phyloP scores from a whole-genome alignment of 2,797 vertebrate genomes.

The Helostoma temminkii region DNA sequence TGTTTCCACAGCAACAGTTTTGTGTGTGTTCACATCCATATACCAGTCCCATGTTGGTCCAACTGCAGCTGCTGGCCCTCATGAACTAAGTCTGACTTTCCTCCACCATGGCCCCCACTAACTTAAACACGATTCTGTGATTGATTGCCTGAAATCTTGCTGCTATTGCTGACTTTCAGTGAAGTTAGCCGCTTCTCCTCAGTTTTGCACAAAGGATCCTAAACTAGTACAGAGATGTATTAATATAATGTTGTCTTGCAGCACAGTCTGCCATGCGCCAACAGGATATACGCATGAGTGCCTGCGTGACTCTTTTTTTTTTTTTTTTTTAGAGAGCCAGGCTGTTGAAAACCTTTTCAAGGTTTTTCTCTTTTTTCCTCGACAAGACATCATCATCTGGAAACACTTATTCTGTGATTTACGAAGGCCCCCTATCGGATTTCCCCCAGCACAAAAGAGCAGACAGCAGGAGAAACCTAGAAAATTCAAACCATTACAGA shows the following conservation, averaged over 20 bases:
- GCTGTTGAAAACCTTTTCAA: constrained; percentile 71
- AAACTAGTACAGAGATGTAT: constrained; percentile 31
- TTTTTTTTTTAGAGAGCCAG: constrained; percentile 56
- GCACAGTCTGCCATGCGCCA: constrained; percentile 58
- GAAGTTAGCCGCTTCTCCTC: constrained; percentile 36
- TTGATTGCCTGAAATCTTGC: constrained; percentile 66
- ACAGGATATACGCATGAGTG: constrained; percentile 73
- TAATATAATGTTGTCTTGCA: constrained; percentile 52
- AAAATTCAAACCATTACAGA: constrained; percentile 71
- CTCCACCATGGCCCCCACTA: constrained; percentile 47
- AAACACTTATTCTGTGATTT: constrained; percentile 86
- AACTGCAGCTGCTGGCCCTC: constrained; percentile 66
- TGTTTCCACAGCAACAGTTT: constrained; percentile 82
- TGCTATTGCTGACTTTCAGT: constrained; percentile 57
- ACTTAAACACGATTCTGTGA: constrained; percentile 70
- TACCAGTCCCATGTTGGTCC: constrained; percentile 32
- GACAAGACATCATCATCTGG: constrained; percentile 84
- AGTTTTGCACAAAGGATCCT: constrained; percentile 34
- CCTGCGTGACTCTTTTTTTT: constrained; percentile 41
- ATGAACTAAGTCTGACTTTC: constrained; percentile 29
- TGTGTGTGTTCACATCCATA: constrained; percentile 44
- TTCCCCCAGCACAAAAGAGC: constrained; percentile 81
- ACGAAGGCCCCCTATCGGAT: constrained; percentile 82
- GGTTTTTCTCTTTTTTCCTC: constrained; percentile 41
- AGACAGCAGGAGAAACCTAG: constrained; percentile 61